Base-by-base conservation (phyloP, 2,113 vertebrate genomes). In the Albula goreensis region DNA sequence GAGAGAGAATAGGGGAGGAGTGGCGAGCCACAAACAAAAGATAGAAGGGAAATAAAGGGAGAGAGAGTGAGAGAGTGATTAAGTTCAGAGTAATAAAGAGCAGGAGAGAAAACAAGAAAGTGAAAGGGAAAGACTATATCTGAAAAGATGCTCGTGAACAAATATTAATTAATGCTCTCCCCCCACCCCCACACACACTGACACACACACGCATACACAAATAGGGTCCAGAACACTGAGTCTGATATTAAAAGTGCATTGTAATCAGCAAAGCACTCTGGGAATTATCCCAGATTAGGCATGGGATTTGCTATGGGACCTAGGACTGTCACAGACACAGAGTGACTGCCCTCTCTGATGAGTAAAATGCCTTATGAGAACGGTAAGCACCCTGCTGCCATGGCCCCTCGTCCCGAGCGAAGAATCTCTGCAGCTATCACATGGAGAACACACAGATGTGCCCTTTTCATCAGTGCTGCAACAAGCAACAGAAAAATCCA, bases 261-360 rank as follows among this genome's bases (percentile, higher is more conserved):
- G 84, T 70, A 83, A 79, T 60, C 53, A 83, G 31, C 74, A 83
- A 50, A 50, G 48, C 52, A 53, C 77, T 48, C 51, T 22, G 53
- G 70, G 70, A 52, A 57, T 83, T 63, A 83, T 49, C 41, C 81
- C 51, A 50, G 52, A 86, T 83, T 70, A 78, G 83, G 86, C 52
- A 31, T 60, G 19, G 41, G 12, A 57, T 70, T 80, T 78, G 77
- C 50, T 56, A 49, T 41, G 5, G 52, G 84, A 52, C 51, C 70
- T 50, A 41, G 74, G 74, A 1, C 74, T 13, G 50, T 79, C 74
- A 74, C 19, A 3, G 63, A 6, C 63, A 70, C 63, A 70, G 63
- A n/a, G 19, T 17, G 9, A 6, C 25, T 9, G 70, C 22, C 70
- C 70, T 25, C n/a, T 25, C 22, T 74, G 70, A 74, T 74, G 70